Conservation (phyloP, 2,113 vertebrate genomes). For the Scopus umbretta region DNA sequence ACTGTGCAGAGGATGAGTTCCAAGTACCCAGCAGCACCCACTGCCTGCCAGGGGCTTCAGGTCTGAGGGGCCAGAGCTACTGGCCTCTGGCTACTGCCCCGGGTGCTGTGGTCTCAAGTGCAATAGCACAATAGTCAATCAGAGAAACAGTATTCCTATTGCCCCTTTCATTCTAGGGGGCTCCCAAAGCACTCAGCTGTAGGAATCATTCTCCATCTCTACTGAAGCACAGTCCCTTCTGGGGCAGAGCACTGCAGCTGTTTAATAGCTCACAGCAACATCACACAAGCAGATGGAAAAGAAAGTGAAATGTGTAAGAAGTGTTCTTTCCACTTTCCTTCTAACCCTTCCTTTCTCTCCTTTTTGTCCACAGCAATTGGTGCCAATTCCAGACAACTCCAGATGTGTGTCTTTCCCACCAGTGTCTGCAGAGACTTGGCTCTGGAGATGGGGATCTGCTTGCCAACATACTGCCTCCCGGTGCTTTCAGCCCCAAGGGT, state of each 20-base stretch:
- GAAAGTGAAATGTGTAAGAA: background rate
- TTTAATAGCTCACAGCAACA: conserved; percentile 14
- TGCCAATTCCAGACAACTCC: conserved; percentile 15
- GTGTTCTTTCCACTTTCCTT: conserved; percentile 23
- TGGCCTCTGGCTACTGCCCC: background rate
- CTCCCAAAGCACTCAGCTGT: background rate
- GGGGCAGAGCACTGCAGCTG: background rate
- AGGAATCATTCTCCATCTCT: background rate
- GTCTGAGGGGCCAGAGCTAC: background rate
- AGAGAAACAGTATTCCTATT: background rate
- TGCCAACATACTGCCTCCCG: background rate
- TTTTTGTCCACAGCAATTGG: background rate
- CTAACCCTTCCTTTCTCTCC: background rate
- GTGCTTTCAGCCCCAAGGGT: background rate
- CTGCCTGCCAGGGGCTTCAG: background rate
- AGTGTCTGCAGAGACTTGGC: conserved; percentile 18
- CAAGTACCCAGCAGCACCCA: background rate
- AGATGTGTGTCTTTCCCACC: conserved; percentile 24
- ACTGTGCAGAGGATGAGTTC: background rate
- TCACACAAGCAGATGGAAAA: conserved; percentile 31
- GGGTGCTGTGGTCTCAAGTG: background rate
- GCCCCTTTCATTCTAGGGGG: background rate
- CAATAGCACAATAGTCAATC: background rate
- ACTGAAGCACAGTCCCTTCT: background rate
- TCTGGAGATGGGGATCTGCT: background rate